Percentiles rank a stretch among this genome's conserved stretches.
Conservation (phyloP, 2,113 vertebrate genomes). For the Chascanopsetta lugubris region DNA sequence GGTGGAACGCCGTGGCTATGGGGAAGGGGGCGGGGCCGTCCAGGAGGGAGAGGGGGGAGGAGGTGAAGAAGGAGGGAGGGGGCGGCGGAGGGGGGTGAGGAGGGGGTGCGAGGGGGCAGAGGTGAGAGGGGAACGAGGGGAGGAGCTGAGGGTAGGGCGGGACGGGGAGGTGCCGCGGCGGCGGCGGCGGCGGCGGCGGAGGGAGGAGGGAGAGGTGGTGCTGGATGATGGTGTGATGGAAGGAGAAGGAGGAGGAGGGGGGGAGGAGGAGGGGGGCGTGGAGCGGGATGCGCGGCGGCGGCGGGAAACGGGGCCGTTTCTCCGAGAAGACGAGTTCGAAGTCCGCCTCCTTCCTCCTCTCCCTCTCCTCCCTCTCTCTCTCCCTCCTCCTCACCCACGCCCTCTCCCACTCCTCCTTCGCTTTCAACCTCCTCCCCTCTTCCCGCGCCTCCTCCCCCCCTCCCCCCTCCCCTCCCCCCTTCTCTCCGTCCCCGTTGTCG, state of each 20-base stretch:
- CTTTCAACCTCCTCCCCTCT: constrained; percentile 33
- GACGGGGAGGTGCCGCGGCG: constrained; percentile 41
- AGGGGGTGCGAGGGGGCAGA: constrained; percentile 41
- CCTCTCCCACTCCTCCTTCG: constrained; percentile 41
- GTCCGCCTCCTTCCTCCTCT: constrained; percentile 35
- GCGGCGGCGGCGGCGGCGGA: constrained; percentile 53
- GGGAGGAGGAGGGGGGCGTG: constrained; percentile 56
- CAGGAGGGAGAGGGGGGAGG: constrained; percentile 53
- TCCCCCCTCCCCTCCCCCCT: not conserved
- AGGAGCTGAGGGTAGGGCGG: constrained; percentile 61
- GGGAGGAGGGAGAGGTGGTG: constrained; percentile 66
- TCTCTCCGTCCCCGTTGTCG: not conserved
- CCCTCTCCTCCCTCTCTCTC: constrained; percentile 26
- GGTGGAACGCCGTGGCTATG: constrained; percentile 62
- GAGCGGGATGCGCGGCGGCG: constrained; percentile 48
- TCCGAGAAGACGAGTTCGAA: constrained; percentile 45
- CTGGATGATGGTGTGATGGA: constrained; percentile 72
- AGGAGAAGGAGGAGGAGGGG: constrained; percentile 58
- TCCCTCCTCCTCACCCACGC: constrained; percentile 45
- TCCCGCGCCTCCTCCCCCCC: constrained; percentile 16
- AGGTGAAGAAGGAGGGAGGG: constrained; percentile 57
- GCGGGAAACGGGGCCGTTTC: constrained; percentile 51
- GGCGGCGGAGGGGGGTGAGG: constrained; percentile 38
- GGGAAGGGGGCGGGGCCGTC: constrained; percentile 49
- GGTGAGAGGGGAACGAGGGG: constrained; percentile 59